Evolutionary conservation across 2,113 vertebrate genomes (phyloP).

Genomic region (Stegastes partitus): DNA sequence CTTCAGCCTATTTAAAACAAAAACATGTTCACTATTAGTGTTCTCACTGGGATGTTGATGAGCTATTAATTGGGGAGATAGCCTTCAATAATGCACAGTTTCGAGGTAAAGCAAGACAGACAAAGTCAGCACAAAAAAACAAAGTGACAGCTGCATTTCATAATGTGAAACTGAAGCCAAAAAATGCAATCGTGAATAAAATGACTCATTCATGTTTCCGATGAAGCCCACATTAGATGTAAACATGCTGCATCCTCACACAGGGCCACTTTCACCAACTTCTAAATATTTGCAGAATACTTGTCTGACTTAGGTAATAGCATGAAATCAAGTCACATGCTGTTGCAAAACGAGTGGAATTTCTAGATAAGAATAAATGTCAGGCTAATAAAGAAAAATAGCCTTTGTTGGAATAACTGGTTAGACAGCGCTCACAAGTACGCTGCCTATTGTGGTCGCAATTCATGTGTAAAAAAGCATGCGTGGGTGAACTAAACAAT

Average conservation of each 20-base stretch:
- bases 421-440: background rate
- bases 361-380: background rate
- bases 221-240: too few species aligned
- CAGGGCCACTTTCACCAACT: too few species aligned
- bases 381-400: background rate
- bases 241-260: background rate
- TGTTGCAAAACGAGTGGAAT: background rate
- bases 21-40: background rate
- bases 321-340: too few species aligned
- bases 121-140: background rate
- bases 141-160: background rate
- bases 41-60: background rate
- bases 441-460: background rate
- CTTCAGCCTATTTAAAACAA: too few species aligned
- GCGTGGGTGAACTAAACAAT: constrained; percentile 4
- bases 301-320: too few species aligned
- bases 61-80: background rate
- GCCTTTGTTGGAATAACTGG: background rate
- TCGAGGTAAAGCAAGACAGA: background rate
- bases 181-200: background rate
- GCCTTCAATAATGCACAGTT: background rate
- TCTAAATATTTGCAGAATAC: too few species aligned
- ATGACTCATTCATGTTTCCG: too few species aligned
- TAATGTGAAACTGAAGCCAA: background rate
- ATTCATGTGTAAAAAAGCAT: background rate